Conservation (phyloP, 2,113 vertebrate species). For the Amia ocellicauda region DNA sequence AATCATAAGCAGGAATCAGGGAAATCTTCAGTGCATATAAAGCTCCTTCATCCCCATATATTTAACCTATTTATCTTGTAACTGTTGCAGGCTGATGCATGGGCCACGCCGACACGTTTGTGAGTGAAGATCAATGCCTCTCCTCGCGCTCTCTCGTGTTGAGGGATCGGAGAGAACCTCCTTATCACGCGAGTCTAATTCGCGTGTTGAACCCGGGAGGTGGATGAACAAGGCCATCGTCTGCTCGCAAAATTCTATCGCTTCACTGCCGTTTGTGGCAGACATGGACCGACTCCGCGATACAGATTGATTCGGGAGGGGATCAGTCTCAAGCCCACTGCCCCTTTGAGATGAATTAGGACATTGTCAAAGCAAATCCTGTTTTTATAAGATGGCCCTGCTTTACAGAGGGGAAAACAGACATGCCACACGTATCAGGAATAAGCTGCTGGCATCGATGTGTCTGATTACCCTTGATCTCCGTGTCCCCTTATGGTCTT, state of each 20-base stretch:
- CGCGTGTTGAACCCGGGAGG: constrained; percentile 13
- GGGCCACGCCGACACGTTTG: constrained; percentile 39
- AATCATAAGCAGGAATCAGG: constrained; percentile 23
- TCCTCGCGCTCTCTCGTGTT: constrained; percentile 36
- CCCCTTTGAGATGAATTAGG: too few relatives aligned
- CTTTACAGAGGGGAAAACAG: neutral
- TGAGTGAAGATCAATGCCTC: constrained; percentile 43
- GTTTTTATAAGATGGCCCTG: neutral
- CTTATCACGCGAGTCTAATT: constrained; percentile 12
- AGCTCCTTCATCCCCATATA: constrained; percentile 28
- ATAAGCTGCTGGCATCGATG: too few relatives aligned
- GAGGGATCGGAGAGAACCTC: constrained; percentile 26
- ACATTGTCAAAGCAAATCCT: neutral
- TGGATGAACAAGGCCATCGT: neutral
- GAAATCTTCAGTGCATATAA: constrained; percentile 48
- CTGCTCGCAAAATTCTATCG: neutral
- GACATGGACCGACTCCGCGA: too few relatives aligned
- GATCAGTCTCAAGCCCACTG: too few relatives aligned
- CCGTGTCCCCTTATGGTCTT: too few relatives aligned
- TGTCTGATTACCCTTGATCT: too few relatives aligned
- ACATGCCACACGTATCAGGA: neutral
- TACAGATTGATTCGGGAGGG: too few relatives aligned
- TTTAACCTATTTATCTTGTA: constrained; percentile 47
- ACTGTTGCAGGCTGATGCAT: constrained; percentile 44
- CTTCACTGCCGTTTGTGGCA: too few relatives aligned